Percentiles rank a stretch among this genome's conserved stretches.
These are phyloP conservation scores for Malacosoma neustria DNA, from an alignment of 2,888 invertebrate genomes.

Conservation along the genomic window DNA sequence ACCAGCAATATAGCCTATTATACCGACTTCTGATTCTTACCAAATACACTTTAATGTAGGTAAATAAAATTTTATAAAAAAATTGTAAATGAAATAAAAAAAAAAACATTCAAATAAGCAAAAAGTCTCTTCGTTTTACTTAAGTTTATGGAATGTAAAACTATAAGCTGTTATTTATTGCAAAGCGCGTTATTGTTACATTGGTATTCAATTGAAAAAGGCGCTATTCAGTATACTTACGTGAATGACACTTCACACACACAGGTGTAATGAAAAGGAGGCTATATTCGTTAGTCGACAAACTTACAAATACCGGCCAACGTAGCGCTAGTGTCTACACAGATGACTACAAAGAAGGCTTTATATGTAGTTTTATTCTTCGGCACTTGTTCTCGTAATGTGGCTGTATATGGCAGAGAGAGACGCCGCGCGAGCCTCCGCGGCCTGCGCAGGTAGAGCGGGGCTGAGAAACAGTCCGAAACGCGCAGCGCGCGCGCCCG, in stretches of 20 bases:
- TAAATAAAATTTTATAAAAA: too few relatives aligned
- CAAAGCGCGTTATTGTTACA: not conserved
- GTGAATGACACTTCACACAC: not conserved
- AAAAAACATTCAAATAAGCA: too few relatives aligned
- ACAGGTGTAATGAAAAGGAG: not conserved
- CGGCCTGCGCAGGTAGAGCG: constrained; percentile 36
- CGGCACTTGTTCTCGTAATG: constrained; percentile 30
- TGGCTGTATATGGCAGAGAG: constrained; percentile 37
- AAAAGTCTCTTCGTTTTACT: too few relatives aligned
- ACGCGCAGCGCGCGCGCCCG: constrained; percentile 56
- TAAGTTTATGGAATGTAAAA: too few relatives aligned
- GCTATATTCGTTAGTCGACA: not conserved
- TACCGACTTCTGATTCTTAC: too few relatives aligned
- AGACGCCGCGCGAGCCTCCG: constrained; percentile 45
- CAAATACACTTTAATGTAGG: too few relatives aligned
- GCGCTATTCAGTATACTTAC: not conserved
- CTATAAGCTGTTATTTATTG: not conserved
- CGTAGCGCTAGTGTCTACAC: not conserved
- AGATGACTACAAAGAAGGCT: not conserved
- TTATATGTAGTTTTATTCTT: not conserved
- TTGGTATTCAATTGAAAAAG: not conserved
- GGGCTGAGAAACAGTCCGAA: constrained; percentile 38
- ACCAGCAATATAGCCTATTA: too few relatives aligned
- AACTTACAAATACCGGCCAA: not conserved
- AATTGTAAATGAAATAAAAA: too few relatives aligned